Evolutionary conservation across 2,888 invertebrate genomes (phyloP), one percentile per base, ranked within the genome.

Genomic region (Drosophila paramelanica): DNA sequence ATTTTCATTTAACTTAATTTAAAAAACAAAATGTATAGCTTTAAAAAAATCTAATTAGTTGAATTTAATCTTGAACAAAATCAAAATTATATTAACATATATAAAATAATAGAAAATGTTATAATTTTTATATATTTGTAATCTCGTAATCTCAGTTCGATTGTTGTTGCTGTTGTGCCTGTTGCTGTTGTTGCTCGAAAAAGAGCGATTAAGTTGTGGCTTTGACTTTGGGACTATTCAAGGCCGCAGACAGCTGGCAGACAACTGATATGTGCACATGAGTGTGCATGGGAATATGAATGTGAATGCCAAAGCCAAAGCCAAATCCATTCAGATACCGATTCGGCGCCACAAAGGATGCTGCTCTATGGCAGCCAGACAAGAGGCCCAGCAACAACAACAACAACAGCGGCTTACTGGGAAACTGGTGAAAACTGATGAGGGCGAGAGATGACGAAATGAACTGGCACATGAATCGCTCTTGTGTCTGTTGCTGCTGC

Each of bases 211-310:
- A 85, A 86, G 71, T 77, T 86, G 83, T 73, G 86, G 84, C 86
- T 84, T 85, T 82, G 74, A 80, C 85, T 79, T 79, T 76, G 77
- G 70, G 81, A 70, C 65, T 66, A 78, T 72, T 85, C 88, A 85
- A 85, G 84, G 84, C 88, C 90, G 82, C 87, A 86, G 87, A 86
- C 87, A 73, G 70, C 87, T 86, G 85, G 81, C 90, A 88, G 90
- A 88, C 90, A 78, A 79, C 90, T 90, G 89, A 90, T 89, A 89
- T 89, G 86, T 82, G 75, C 79, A 87, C 86, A 83, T 90, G 86
- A 90, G 60, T 79, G 82, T 36, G 49, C 60, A n/a, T 52, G 46
- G 46, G 38, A 56, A 27, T 57, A 65, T 50, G 43, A 59, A 33
- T 72, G 52, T 49, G 41, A 73, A 47, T 79, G 72, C 43, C 60